phyloP scores from a whole-genome alignment of 2,113 vertebrate genomes.

The Calyptomena viridis region DNA sequence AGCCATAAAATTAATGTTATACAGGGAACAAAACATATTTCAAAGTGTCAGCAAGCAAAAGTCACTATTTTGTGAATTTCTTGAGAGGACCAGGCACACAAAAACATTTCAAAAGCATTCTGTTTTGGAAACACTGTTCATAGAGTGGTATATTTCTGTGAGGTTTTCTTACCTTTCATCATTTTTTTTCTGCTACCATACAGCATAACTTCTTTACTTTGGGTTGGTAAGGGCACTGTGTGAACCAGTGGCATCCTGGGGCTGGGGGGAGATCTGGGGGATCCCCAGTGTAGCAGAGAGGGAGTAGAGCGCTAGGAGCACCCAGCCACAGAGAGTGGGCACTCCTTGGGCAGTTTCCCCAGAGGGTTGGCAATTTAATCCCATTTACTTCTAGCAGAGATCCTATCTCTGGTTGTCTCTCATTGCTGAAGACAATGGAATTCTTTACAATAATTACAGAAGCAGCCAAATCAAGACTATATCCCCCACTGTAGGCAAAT shows the following conservation, averaged over 20 bases:
- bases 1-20: not conserved
- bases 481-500: not conserved
- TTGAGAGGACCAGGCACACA: not conserved
- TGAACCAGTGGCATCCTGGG: not conserved
- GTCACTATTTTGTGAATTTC: not conserved
- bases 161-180: not conserved
- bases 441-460: not conserved
- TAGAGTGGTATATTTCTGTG: not conserved
- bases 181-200: not conserved
- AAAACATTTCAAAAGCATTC: not conserved
- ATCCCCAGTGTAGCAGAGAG: not conserved
- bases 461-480: not conserved
- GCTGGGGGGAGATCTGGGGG: accelerated
- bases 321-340: not conserved
- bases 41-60: not conserved
- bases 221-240: accelerated
- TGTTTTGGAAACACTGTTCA: not conserved
- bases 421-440: not conserved
- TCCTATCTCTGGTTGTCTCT: not conserved
- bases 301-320: accelerated
- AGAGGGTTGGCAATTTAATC: not conserved
- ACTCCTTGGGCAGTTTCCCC: accelerated
- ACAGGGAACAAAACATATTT: not conserved
- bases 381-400: not conserved
- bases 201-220: not conserved